phyloP scores from a whole-genome alignment of 2,888 invertebrate genomes.

The Eumacrocentrus americanus region DNA sequence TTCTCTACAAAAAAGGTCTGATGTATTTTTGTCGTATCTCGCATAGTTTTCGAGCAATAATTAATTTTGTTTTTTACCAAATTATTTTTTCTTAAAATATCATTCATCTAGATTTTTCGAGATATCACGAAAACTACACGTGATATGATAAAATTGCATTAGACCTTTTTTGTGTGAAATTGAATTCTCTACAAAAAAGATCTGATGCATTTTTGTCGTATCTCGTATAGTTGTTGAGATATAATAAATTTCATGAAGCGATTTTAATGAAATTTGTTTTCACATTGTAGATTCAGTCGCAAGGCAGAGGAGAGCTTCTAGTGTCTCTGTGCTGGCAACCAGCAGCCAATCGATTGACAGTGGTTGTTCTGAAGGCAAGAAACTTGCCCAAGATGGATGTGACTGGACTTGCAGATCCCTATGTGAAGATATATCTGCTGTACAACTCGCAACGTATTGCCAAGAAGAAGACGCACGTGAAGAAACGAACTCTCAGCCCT shows the following conservation, averaged over 20 bases:
- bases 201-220: too few relatives aligned
- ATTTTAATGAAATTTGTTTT: slow-evolving; percentile 20
- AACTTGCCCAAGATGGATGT: slow-evolving; percentile 99
- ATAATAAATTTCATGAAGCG: slow-evolving; percentile 10
- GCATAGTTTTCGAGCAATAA: too few relatives aligned
- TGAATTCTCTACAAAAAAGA: background rate
- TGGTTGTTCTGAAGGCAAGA: slow-evolving; percentile 95
- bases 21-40: too few relatives aligned
- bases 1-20: too few relatives aligned
- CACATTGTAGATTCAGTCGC: slow-evolving; percentile 78
- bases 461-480: slow-evolving; percentile 99
- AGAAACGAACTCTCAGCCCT: slow-evolving; percentile 96
- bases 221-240: too few relatives aligned
- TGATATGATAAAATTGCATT: too few relatives aligned
- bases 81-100: too few relatives aligned
- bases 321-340: slow-evolving; percentile 99
- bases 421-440: slow-evolving; percentile 95
- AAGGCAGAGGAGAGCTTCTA: slow-evolving; percentile 92
- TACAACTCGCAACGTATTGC: slow-evolving; percentile 98
- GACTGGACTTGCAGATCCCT: slow-evolving; percentile 96
- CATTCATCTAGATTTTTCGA: too few relatives aligned
- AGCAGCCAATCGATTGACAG: slow-evolving; percentile 92
- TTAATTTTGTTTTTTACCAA: too few relatives aligned
- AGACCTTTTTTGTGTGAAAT: too few relatives aligned
- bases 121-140: too few relatives aligned